Conservation (phyloP, 1,140 invertebrate species). For the Tribolium madens region DNA sequence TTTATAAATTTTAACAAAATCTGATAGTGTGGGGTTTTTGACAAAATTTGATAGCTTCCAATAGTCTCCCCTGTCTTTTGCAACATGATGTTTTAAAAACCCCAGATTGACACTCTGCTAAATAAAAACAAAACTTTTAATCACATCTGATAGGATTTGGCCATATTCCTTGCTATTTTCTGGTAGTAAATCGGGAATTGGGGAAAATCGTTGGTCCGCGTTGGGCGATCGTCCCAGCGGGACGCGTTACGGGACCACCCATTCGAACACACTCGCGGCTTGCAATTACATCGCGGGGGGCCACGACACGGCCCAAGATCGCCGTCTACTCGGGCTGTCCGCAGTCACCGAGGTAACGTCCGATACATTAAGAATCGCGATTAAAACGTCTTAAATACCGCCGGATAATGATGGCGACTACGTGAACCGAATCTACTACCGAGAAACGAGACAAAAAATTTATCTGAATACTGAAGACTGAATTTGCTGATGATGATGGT, state of each 20-base stretch:
- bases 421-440: slow-evolving; percentile 5
- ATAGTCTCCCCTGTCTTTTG: too few relatives aligned
- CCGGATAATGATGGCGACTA: slow-evolving; percentile 36
- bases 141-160: too few relatives aligned
- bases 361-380: slow-evolving; percentile 39
- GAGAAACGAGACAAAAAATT: neutral
- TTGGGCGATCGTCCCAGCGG: slow-evolving; percentile 39
- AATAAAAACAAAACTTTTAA: too few relatives aligned
- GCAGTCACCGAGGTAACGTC: slow-evolving; percentile 11
- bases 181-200: too few relatives aligned
- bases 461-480: neutral
- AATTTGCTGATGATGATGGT: neutral
- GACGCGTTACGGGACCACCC: slow-evolving; percentile 51
- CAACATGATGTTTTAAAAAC: too few relatives aligned
- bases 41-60: too few relatives aligned
- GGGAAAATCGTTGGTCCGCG: neutral
- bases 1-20: too few relatives aligned
- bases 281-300: slow-evolving; percentile 53
- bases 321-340: slow-evolving; percentile 22
- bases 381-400: slow-evolving; percentile 50
- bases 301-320: slow-evolving; percentile 25
- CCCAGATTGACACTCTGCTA: too few relatives aligned
- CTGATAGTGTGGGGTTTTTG: too few relatives aligned
- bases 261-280: slow-evolving; percentile 52
- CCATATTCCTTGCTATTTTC: too few relatives aligned